Conservation (phyloP, 2,888 invertebrate genomes). For the Metacarcinus magister region DNA sequence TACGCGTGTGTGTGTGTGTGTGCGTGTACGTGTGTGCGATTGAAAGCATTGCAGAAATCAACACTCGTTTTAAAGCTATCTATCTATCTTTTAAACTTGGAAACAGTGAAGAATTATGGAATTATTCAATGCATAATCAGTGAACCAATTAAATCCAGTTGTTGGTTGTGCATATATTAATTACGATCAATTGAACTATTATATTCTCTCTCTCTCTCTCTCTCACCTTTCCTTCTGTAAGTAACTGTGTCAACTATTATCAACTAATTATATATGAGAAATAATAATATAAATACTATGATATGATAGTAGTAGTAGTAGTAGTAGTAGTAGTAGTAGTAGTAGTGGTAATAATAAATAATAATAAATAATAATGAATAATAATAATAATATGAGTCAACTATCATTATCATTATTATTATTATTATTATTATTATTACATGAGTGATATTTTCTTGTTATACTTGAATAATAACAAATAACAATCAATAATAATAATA, state of each 20-base stretch:
- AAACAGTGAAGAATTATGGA: not conserved
- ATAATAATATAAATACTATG: not conserved
- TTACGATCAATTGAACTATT: not conserved
- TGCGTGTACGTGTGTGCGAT: not conserved
- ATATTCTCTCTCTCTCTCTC: conserved; percentile 13
- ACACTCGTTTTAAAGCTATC: too few relatives aligned
- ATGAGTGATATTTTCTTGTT: too few relatives aligned
- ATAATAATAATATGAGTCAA: too few relatives aligned
- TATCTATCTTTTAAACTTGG: too few relatives aligned
- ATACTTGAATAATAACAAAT: too few relatives aligned
- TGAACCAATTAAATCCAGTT: not conserved
- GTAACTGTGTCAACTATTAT: not conserved
- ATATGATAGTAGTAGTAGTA: not conserved
- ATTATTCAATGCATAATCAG: not conserved
- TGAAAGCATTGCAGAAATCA: not conserved
- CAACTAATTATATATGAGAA: too few relatives aligned
- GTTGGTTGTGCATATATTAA: not conserved
- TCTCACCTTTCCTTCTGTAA: not conserved
- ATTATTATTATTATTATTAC: too few relatives aligned
- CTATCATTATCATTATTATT: too few relatives aligned
- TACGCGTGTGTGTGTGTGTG: not conserved
- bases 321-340: conserved; percentile 1
- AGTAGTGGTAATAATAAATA: too few relatives aligned
- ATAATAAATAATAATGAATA: too few relatives aligned
- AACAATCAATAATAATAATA: too few relatives aligned